Conservation (phyloP, 2,113 vertebrate genomes). For the Dipodomys ordii region DNA sequence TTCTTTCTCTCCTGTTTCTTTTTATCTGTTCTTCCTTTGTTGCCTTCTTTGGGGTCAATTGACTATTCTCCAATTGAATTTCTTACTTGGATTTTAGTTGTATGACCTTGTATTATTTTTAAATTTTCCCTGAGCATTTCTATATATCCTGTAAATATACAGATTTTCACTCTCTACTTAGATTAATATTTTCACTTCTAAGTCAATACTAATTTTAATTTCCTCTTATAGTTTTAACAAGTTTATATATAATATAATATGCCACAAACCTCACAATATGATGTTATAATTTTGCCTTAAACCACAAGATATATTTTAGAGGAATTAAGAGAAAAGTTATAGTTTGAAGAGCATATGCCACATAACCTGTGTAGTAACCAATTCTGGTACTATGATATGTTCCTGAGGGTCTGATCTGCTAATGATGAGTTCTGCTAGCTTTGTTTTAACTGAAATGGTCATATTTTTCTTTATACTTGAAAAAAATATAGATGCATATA, state of each 20-base stretch:
- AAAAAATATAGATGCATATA: neutral
- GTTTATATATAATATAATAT: neutral
- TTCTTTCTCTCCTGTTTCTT: conserved; percentile 32
- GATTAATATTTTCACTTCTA: neutral
- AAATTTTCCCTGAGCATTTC: conserved; percentile 7
- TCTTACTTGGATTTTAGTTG: neutral
- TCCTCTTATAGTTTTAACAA: neutral
- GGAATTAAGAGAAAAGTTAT: conserved; percentile 10
- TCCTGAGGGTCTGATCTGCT: neutral
- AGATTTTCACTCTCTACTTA: neutral
- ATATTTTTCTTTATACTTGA: neutral
- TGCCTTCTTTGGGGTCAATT: neutral
- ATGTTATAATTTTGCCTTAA: conserved; percentile 28
- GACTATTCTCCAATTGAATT: conserved; percentile 25
- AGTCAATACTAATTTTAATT: neutral
- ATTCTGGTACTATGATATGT: neutral
- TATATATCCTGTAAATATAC: neutral
- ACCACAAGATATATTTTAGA: neutral
- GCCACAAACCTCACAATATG: neutral
- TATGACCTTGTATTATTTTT: neutral
- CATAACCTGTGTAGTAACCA: neutral
- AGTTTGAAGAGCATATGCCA: neutral
- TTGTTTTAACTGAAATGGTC: neutral
- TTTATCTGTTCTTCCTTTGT: neutral
- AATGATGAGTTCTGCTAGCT: neutral